Conservation (phyloP, 2,113 vertebrate species). For the Gracilinanus agilis region DNA sequence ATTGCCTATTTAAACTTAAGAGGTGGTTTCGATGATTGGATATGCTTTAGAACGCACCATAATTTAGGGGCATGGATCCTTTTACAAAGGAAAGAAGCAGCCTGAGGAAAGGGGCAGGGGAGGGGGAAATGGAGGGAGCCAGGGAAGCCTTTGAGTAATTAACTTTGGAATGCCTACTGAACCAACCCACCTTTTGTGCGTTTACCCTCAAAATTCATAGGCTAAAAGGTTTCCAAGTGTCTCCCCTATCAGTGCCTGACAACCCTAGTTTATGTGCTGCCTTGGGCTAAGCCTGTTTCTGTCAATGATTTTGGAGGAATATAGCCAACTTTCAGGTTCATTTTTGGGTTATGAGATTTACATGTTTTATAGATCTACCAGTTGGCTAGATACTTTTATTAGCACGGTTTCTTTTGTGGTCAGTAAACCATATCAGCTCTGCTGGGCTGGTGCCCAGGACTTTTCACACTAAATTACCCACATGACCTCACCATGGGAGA, state of each 20-base stretch:
- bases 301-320: slow-evolving; percentile 60
- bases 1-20: slow-evolving; percentile 29
- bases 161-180: slow-evolving; percentile 57
- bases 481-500: slow-evolving; percentile 36
- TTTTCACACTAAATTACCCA: slow-evolving; percentile 58
- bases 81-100: slow-evolving; percentile 34
- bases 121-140: no score
- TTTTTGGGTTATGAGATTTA: slow-evolving; percentile 44
- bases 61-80: slow-evolving; percentile 35
- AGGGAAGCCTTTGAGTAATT: slow-evolving; percentile 17
- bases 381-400: slow-evolving; percentile 51
- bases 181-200: slow-evolving; percentile 60
- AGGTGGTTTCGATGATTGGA: slow-evolving; percentile 19
- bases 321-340: slow-evolving; percentile 56
- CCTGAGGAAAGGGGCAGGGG: neutral
- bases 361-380: slow-evolving; percentile 47
- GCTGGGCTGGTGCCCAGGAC: slow-evolving; percentile 31
- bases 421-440: slow-evolving; percentile 56
- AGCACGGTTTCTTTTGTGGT: slow-evolving; percentile 39
- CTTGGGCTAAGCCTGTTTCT: slow-evolving; percentile 62
- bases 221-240: slow-evolving; percentile 47
- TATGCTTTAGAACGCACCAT: slow-evolving; percentile 18
- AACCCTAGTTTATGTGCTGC: slow-evolving; percentile 36
- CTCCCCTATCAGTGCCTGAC: slow-evolving; percentile 44
- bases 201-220: slow-evolving; percentile 13